phyloP scores from a whole-genome alignment of 2,113 vertebrate genomes.

The Serilophus lunatus region DNA sequence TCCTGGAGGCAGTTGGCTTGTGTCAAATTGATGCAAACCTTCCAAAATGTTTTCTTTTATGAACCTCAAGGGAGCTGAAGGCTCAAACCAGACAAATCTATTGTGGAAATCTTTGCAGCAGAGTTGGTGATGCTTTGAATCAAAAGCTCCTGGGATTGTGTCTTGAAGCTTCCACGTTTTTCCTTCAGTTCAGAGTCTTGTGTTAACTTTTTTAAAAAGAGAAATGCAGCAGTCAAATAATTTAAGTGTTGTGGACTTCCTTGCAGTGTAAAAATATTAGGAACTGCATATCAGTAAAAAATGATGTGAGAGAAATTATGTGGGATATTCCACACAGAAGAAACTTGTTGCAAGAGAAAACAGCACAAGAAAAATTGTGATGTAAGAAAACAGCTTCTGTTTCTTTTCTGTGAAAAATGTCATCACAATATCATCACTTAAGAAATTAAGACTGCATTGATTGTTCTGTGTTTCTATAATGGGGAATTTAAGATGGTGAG shows the following conservation, averaged over 20 bases:
- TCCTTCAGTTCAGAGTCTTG: not conserved
- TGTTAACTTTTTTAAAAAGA: not conserved
- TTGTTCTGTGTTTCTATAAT: not conserved
- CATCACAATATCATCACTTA: not conserved
- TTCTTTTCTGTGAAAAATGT: not conserved
- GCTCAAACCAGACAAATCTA: not conserved
- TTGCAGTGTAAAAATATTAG: not conserved
- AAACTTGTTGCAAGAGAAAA: not conserved
- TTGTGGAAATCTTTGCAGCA: not conserved
- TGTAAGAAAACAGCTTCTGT: not conserved
- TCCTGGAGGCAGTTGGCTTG: not conserved
- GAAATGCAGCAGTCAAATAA: not conserved
- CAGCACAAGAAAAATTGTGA: not conserved
- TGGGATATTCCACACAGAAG: not conserved
- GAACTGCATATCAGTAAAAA: not conserved
- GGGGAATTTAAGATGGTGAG: not conserved
- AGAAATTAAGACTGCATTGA: not conserved
- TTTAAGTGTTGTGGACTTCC: not conserved
- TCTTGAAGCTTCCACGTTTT: not conserved
- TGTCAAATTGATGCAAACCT: not conserved
- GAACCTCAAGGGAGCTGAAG: not conserved
- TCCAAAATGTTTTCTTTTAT: not conserved
- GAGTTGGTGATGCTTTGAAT: not conserved
- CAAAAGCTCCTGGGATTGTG: not conserved
- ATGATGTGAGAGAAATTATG: not conserved